phyloP scores from a whole-genome alignment of 2,113 vertebrate species.

The Calidris pugnax region DNA sequence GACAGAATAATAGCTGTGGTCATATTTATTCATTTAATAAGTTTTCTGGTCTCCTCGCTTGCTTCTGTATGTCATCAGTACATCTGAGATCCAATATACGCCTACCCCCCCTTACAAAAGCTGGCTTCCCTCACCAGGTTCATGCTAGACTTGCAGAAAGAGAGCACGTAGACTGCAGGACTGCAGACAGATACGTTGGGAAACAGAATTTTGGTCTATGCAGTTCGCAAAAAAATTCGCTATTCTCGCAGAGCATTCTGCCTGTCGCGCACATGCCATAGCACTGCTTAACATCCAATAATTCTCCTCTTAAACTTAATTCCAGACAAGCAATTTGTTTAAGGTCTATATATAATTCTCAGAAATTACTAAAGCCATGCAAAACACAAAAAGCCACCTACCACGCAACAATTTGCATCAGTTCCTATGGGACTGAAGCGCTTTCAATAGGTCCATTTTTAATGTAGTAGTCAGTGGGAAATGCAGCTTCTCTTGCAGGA shows the following conservation, averaged over 20 bases:
- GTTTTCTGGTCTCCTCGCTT: neutral
- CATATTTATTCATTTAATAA: neutral
- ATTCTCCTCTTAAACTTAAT: neutral
- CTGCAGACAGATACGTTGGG: neutral
- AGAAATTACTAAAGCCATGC: neutral
- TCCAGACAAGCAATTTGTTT: neutral
- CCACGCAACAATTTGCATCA: neutral
- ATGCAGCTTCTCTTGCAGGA: neutral
- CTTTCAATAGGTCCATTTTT: neutral
- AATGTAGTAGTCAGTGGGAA: neutral
- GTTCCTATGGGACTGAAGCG: slow-evolving; percentile 3
- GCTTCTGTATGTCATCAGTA: neutral
- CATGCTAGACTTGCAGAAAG: neutral
- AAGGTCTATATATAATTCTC: neutral
- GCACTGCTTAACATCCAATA: neutral
- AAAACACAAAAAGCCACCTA: neutral
- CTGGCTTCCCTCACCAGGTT: neutral
- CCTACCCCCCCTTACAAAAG: neutral
- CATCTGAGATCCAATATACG: neutral
- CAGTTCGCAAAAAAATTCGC: neutral
- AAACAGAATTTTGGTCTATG: neutral
- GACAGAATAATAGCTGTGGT: neutral
- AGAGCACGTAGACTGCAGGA: rapidly evolving
- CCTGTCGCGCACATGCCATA: neutral
- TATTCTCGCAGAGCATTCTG: neutral